Percentiles rank a stretch among this genome's conserved stretches.
These are phyloP conservation scores for Amphipoea oculea DNA, from an alignment of 2,888 invertebrate genomes.

Conservation along the genomic window DNA sequence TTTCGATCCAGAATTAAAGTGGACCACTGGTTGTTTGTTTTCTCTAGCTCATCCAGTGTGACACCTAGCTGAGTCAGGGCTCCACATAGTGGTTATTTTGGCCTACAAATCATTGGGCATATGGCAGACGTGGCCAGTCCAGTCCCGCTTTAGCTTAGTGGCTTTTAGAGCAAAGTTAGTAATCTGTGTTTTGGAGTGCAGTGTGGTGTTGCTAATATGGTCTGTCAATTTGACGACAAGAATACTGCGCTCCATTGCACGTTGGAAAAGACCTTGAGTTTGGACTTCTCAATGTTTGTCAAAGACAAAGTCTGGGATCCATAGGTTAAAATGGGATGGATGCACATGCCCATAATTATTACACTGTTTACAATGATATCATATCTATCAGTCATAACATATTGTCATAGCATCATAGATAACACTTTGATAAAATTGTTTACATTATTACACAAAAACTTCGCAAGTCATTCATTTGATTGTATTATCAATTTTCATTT, in stretches of 20 bases:
- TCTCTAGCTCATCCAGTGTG: neutral
- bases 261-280: neutral
- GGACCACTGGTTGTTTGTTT: neutral
- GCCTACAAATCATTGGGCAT: neutral
- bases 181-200: neutral
- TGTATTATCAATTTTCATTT: neutral
- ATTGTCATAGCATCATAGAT: neutral
- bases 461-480: slow-evolving; percentile 9
- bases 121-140: neutral
- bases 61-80: neutral
- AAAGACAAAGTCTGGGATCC: neutral
- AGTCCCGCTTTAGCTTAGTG: neutral
- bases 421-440: neutral
- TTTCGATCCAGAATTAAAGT: neutral
- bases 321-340: neutral
- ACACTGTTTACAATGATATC: slow-evolving; percentile 7
- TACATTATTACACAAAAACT: neutral
- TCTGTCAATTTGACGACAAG: neutral
- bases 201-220: neutral
- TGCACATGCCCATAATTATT: neutral
- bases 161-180: neutral
- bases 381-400: neutral
- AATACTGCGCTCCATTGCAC: neutral
- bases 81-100: neutral
- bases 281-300: too few species aligned